phyloP scores from a whole-genome alignment of 92 coral and sea anemone genomes.

The Zoanthus gigantus region DNA sequence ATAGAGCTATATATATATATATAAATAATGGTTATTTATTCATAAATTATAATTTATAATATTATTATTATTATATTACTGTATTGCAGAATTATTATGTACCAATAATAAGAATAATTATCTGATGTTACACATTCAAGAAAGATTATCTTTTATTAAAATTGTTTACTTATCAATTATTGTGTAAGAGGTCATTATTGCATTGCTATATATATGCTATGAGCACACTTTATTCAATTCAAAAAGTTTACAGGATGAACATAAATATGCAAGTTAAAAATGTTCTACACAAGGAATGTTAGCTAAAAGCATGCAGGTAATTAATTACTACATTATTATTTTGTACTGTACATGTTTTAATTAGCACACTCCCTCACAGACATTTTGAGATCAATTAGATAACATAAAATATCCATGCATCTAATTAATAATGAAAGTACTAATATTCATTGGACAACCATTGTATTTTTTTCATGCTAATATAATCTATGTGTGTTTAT shows the following conservation, averaged over 20 bases:
- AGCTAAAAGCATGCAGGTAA: background rate
- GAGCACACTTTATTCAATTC: background rate
- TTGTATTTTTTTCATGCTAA: too few relatives aligned
- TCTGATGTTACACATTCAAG: too few relatives aligned
- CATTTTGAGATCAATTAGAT: background rate
- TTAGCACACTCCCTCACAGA: background rate
- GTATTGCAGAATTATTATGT: background rate
- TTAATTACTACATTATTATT: background rate
- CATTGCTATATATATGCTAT: background rate
- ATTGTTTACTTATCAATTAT: background rate
- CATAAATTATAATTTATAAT: too few relatives aligned
- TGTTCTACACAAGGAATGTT: background rate
- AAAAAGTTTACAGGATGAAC: background rate
- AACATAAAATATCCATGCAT: too few relatives aligned
- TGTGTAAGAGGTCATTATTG: background rate
- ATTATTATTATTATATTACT: too few relatives aligned
- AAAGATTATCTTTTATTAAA: too few relatives aligned
- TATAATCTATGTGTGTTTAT: too few relatives aligned
- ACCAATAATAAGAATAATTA: too few relatives aligned
- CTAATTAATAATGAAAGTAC: too few relatives aligned
- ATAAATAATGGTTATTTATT: background rate
- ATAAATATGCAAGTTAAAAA: background rate
- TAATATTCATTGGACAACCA: too few relatives aligned
- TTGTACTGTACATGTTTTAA: too few relatives aligned
- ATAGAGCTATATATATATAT: background rate